Evolutionary conservation across 2,113 vertebrate species (phyloP), one percentile per base, ranked within the genome.

Genomic region (Sprattus sprattus): DNA sequence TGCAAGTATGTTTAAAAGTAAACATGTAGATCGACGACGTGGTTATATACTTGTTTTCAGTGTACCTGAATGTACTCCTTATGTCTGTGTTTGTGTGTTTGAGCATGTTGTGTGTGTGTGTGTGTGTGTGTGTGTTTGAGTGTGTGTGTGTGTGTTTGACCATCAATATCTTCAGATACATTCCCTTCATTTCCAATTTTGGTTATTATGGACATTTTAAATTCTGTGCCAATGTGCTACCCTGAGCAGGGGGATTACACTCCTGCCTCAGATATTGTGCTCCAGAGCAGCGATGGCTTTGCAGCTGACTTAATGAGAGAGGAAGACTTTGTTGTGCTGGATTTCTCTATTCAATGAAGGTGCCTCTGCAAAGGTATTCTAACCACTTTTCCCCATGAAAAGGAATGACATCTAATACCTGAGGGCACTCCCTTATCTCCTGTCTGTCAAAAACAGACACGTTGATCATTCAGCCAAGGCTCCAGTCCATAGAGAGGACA

Each of bases 401-500:
- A 91, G 92, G 95, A 97, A 96, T 96, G 96, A 95, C 95, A 96
- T 96, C 96, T 97, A 97, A 97, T 96, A 97, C 97, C 96, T 95
- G 93, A 96, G 91, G 96, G 94, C 94, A 94, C 94, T 94, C 94
- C 88, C 93, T 96, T 96, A 98, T 97, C 96, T 97, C 94, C 94
- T 92, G 94, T 94, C 96, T 96, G 96, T 98, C 97, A 97, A 94
- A 95, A 95, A 95, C 95, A 96, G 95, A 95, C 92, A 89, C 92
- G 92, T 93, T 93, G 93, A 96, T 96, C 96, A 96, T 95, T 96
- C 95, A 94, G 93, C 89, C 50, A 89, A 94, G 92, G 94, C 92
- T 93, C 93, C 93, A 94, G 92, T 92, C 93, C 93, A 82, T 90
- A 92, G 91, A 92, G 91, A 91, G 90, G 88, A 88, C 84, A 91